Base-by-base conservation (phyloP, 2,113 vertebrate genomes). In the Mungos mungo region DNA sequence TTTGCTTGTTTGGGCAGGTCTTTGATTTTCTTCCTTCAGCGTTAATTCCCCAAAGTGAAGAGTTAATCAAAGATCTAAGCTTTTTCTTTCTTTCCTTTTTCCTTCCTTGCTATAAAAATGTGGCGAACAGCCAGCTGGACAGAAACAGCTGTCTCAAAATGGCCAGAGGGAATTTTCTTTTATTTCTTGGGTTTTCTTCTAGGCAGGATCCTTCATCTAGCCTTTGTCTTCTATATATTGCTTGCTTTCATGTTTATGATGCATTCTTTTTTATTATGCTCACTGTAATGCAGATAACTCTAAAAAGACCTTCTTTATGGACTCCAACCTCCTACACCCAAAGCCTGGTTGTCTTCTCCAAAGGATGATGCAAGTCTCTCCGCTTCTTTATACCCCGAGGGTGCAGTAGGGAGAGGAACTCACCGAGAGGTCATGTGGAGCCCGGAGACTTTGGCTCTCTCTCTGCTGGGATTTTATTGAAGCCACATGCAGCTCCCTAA, bases 41-140 rank as follows among this genome's bases (percentile, higher is more conserved):
- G n/a, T n/a, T 38, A 50, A 88, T 84, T 84, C 47, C 52, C 90
- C 57, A 54, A 95, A 87, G 76, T n/a, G 21, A 66, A 87, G 21
- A 84, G 25, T 74, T 90, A 72, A 87, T 87, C 33, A 90, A 88
- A 96, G 16, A 83, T 74, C 85, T 52, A 94, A 92, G 52, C 5
- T 11, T 47, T 92, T 92, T 66, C 50, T 88, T 97, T 88, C 54
- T 63, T 83, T 74, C 45, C 31, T 72, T 90, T 87, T 50, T 85
- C 50, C 84, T 92, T 66, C 41, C 27, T 33, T 90, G n/a, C 31
- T 79, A 65, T 68, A 90, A 88, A 90, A 93, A 74, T 41, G 41
- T 72, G 52, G 25, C 47, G 35, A 89, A 85, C 0, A 35, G 27
- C 69, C 41, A 92, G 19, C 69, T 79, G 19, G 10, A 52, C 69